These are phyloP conservation scores for Coenobita brevimanus DNA, from an alignment of 1,140 invertebrate genomes.

Conservation along the genomic window DNA sequence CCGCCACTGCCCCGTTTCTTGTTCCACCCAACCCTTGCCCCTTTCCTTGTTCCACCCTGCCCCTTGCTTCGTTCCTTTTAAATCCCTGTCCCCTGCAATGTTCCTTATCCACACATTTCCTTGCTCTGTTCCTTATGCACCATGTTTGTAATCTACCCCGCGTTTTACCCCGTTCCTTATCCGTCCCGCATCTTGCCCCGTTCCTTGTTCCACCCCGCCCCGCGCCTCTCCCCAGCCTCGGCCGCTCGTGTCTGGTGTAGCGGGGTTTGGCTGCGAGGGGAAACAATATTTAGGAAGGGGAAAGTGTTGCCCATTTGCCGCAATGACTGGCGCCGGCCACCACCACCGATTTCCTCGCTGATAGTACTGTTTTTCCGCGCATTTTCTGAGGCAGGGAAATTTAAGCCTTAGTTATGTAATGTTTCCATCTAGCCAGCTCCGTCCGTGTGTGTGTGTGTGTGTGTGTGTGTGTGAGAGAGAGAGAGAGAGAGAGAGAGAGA, in stretches of 20 bases:
- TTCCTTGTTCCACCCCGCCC: not conserved
- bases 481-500: not conserved
- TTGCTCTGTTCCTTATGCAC: too few species aligned
- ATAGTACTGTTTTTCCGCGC: conserved; percentile 39
- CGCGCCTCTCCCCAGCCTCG: not conserved
- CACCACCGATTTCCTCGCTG: conserved; percentile 46
- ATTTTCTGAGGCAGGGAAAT: conserved; percentile 42
- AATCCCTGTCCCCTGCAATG: too few species aligned
- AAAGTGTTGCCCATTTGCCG: conserved; percentile 60
- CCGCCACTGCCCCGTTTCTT: too few species aligned
- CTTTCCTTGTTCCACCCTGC: too few species aligned
- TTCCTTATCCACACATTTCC: too few species aligned
- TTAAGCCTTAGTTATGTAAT: conserved; percentile 52
- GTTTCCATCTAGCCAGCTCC: too few species aligned
- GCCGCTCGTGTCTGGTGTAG: not conserved
- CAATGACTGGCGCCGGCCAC: conserved; percentile 62
- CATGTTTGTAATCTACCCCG: too few species aligned
- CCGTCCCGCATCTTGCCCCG: not conserved
- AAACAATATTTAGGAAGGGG: conserved; percentile 60
- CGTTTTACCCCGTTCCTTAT: too few species aligned
- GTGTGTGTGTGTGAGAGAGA: not conserved
- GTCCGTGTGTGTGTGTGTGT: too few species aligned
- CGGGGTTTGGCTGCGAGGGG: conserved; percentile 41
- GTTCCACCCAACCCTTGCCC: too few species aligned
- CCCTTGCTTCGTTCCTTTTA: too few species aligned